phyloP scores from a whole-genome alignment of 2,888 invertebrate genomes.

The Cosmia pyralina region DNA sequence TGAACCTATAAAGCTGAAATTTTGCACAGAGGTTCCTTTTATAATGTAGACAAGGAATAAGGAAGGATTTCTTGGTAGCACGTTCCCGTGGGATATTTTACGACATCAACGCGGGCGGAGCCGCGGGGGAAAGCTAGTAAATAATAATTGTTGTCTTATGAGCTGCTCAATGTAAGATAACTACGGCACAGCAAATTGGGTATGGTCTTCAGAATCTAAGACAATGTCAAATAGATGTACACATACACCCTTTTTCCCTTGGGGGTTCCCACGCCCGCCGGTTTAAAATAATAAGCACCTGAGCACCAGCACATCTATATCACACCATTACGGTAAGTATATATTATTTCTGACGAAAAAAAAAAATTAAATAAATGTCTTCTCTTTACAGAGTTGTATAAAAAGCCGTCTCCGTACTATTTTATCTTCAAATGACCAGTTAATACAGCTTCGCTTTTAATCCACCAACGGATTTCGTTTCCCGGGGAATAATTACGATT shows the following conservation, averaged over 20 bases:
- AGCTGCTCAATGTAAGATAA: background rate
- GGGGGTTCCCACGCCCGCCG: background rate
- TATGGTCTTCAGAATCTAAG: too few relatives aligned
- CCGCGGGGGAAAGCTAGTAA: too few relatives aligned
- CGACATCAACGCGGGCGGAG: too few relatives aligned
- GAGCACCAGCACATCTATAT: too few relatives aligned
- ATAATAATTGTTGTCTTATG: background rate
- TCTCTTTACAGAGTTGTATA: background rate
- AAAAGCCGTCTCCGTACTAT: constrained; percentile 59
- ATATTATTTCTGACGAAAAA: background rate
- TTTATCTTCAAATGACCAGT: constrained; percentile 72
- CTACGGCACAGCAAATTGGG: background rate
- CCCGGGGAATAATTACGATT: constrained; percentile 66
- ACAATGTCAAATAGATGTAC: background rate
- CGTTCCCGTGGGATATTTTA: too few relatives aligned
- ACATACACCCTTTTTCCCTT: background rate
- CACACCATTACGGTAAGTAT: too few relatives aligned
- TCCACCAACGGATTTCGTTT: constrained; percentile 64
- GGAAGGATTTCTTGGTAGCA: too few relatives aligned
- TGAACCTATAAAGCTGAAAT: too few relatives aligned
- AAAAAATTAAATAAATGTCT: background rate
- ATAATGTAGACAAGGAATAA: too few relatives aligned
- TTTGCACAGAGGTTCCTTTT: too few relatives aligned
- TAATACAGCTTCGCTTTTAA: constrained; percentile 75
- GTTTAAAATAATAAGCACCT: too few relatives aligned